Base-by-base conservation (phyloP, 35 echinoderm and acorn worm species). In the Strongylocentrotus purpuratus region DNA sequence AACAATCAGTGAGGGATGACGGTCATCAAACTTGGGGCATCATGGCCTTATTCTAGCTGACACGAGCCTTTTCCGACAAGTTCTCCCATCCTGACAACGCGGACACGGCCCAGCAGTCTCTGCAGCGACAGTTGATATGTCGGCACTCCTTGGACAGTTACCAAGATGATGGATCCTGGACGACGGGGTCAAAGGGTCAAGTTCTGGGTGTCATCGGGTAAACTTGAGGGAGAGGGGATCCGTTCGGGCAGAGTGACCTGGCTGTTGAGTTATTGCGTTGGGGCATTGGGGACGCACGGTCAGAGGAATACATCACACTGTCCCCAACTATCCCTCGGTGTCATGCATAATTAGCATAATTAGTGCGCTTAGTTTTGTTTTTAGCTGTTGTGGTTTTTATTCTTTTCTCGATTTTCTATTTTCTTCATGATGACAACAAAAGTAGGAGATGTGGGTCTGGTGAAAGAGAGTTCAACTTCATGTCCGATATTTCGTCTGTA, bases 161-260 rank as follows among this genome's bases (percentile, higher is more conserved):
- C 22, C 65, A 78, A 78, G 65, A 78, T 78, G 65, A 78, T 78
- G 65, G 65, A 78, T 78, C 65, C 65, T 28, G 65, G 65, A 78
- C 8, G 65, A 22, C 0, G 28, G 65, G 65, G 65, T 78, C 65
- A 78, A 11, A 18, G 65, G 65, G 65, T 78, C 65, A n/a, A 78
- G 65, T 78, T 78, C 65, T n/a, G 65, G 65, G 65, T 78, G 65
- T 78, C 65, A 78, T 78, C 65, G 65, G 65, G 65, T 78, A 78
- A 78, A 78, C 65, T 28, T 78, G 65, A 78, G 65, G 65, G 65
- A 78, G 65, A n/a, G 65, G 28, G 25, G 65, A n/a, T 78, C 65
- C 65, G 20, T 18, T 78, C 65, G 20, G 65, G 65, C n/a, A 78
- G 65, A 78, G 20, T 28, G 65, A 78, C 65, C 65, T 78, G 15